Evolutionary conservation across 2,797 vertebrate species (phyloP), one percentile per base, ranked within the genome.

Genomic region (Antennarius maculatus): DNA sequence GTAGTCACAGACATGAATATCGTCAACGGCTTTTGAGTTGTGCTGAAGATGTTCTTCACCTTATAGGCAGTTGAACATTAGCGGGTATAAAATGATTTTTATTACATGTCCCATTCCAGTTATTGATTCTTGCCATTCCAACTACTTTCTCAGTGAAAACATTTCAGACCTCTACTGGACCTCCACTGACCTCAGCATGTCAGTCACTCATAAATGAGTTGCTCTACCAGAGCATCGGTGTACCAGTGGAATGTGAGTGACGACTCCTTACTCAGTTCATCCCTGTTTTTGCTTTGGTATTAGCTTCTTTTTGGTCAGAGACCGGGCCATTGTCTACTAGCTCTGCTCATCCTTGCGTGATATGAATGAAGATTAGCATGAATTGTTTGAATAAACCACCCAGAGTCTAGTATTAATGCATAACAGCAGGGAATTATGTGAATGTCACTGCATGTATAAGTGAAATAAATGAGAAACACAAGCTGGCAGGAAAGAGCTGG

Each of bases 361-460:
- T 87, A 81, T 88, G 85, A 90, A 88, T 90, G 69, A 80, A 86
- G 83, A 90, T 90, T 84, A 87, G 79, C 56, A 17, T 48, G 70
- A 57, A 77, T 83, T 84, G 80, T 89, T 85, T 83, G 69, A 84
- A 77, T 81, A 82, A 87, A 84, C 66, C 77, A 81, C 78, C 73
- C 63, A 55, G 79, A 51, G 70, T 86, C 69, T 51, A 42, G 46
- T 70, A 83, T 85, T 83, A 87, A 81, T 80, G 71, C 45, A 29
- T 51, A 46, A 50, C 79, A 79, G 74, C 75, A 79, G 86, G 85
- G 89, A 89, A 89, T 88, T 80, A 90, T 83, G 77, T 84, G 82
- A 88, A 88, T 87, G 79, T 86, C 84, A 84, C 72, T 82, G 87
- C 76, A 87, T 87, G 79, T 79, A 80, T 82, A 86, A 84, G 78